These are phyloP conservation scores for Pongo abelii DNA, from an alignment of 2,113 vertebrate species.

Conservation along the genomic window DNA sequence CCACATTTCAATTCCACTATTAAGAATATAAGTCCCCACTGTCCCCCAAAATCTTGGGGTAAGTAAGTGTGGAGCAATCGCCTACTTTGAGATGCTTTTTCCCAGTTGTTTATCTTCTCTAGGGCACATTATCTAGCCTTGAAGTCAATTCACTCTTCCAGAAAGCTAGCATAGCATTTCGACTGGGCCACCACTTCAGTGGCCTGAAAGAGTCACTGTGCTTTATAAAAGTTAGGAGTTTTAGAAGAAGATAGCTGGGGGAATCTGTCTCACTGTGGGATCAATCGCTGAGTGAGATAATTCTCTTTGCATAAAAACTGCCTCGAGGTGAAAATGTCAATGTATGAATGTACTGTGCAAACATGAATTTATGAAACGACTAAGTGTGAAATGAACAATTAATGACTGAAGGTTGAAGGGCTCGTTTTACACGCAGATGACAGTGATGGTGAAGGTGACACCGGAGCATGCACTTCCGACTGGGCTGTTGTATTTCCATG, in stretches of 20 bases:
- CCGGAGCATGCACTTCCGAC: not conserved
- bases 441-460: slow-evolving; percentile 13
- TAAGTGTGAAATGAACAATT: not conserved
- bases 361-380: not conserved
- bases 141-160: not conserved
- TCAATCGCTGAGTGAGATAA: not conserved
- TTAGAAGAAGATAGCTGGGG: not conserved
- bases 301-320: not conserved
- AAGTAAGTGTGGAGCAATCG: not conserved
- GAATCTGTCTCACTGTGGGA: not conserved
- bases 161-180: not conserved
- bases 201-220: not conserved
- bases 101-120: not conserved
- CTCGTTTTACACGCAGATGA: not conserved
- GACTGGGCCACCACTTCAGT: not conserved
- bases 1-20: not conserved
- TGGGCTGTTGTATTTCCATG: not conserved
- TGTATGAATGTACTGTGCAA: not conserved
- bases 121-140: not conserved
- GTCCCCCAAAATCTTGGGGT: not conserved
- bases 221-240: not conserved
- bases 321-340: not conserved
- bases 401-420: not conserved
- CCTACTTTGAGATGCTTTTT: not conserved
- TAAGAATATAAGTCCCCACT: not conserved